A percentile compares a stretch with the other conserved stretches of the same genome.
Evolutionary conservation across 2,797 vertebrate genomes (phyloP).

Genomic region (Spinibarbus caldwelli): DNA sequence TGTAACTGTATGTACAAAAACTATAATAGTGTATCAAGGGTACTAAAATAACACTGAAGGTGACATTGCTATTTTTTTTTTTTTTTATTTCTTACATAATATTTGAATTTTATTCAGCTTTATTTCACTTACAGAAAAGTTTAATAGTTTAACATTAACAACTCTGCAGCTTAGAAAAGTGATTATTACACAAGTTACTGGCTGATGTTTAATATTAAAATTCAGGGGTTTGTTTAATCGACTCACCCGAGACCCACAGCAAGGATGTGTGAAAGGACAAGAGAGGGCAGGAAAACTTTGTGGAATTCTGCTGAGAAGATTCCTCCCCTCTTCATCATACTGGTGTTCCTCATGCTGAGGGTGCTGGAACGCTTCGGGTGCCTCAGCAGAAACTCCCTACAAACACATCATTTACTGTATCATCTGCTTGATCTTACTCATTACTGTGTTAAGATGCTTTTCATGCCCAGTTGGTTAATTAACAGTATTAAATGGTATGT

Average conservation of each 20-base stretch:
- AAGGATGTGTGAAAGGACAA: conserved; percentile 93
- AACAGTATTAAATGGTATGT: neutral
- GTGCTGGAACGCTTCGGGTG: conserved; percentile 85
- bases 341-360: conserved; percentile 95
- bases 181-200: neutral
- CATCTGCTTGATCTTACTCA: neutral
- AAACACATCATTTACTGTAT: neutral
- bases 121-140: no score
- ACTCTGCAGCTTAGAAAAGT: no score
- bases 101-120: no score
- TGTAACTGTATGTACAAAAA: no score
- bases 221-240: neutral
- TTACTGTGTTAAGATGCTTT: neutral
- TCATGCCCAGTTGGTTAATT: neutral
- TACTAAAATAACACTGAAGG: neutral
- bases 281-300: conserved; percentile 93
- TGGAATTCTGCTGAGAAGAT: conserved; percentile 94
- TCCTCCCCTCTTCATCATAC: conserved; percentile 96
- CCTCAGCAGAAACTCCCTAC: conserved; percentile 92
- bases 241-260: conserved; percentile 94
- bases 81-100: no score
- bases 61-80: no score
- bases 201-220: no score
- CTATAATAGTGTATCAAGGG: no score
- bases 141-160: no score